Evolutionary conservation across 2,797 vertebrate genomes (phyloP).

Genomic region (Pterois miles): DNA sequence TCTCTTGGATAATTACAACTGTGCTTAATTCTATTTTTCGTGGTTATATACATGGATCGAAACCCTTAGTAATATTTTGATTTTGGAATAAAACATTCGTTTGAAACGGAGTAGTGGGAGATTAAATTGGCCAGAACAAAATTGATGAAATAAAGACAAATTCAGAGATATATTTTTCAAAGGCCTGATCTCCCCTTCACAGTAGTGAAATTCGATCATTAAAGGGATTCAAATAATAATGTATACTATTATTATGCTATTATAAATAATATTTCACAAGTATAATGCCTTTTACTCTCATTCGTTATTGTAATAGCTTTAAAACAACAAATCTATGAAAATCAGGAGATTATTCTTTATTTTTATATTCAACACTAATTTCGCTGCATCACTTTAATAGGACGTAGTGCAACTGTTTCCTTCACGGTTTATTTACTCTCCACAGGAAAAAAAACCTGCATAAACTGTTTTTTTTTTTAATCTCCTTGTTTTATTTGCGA

Average conservation of each 20-base stretch:
- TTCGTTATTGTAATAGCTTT: background rate
- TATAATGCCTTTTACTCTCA: background rate
- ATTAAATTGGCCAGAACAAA: background rate
- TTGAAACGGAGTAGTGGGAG: background rate
- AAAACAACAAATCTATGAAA: background rate
- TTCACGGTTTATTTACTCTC: background rate
- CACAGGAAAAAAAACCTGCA: background rate
- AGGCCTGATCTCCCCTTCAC: background rate
- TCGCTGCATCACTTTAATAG: background rate
- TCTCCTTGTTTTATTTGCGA: background rate
- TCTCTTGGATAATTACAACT: constrained; percentile 34
- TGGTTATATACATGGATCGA: background rate
- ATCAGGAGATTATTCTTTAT: background rate
- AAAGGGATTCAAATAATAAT: background rate
- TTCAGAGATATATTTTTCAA: background rate
- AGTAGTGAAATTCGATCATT: background rate
- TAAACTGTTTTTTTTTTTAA: background rate
- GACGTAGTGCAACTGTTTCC: background rate
- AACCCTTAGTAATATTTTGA: background rate
- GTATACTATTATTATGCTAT: background rate
- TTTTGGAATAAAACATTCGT: background rate
- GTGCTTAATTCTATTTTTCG: background rate
- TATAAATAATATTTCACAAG: background rate
- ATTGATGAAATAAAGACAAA: background rate
- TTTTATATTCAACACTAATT: background rate